Conservation (phyloP, 2,113 vertebrate species). For the Mus musculus region GRCm39 chr15:80738501-80739000, state of each 20-base stretch:
- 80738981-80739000: background rate
- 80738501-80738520: slow-evolving; percentile 30
- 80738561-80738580: background rate
- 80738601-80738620: background rate
- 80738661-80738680: slow-evolving; percentile 53
- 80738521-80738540: background rate
- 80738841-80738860: background rate
- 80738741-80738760: background rate
- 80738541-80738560: background rate
- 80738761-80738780: background rate
- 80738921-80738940: background rate
- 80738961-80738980: background rate
- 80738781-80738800: background rate
- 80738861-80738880: background rate
- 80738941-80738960: background rate
- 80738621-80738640: background rate
- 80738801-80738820: background rate
- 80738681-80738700: slow-evolving; percentile 32
- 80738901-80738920: background rate
- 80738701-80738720: background rate
- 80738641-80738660: background rate
- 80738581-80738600: background rate
- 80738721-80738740: background rate
- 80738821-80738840: background rate
- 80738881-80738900: background rate